Percentiles rank a stretch among this genome's conserved stretches.
Conservation (phyloP, 2,113 vertebrate species). For the Cepphus grylle region DNA sequence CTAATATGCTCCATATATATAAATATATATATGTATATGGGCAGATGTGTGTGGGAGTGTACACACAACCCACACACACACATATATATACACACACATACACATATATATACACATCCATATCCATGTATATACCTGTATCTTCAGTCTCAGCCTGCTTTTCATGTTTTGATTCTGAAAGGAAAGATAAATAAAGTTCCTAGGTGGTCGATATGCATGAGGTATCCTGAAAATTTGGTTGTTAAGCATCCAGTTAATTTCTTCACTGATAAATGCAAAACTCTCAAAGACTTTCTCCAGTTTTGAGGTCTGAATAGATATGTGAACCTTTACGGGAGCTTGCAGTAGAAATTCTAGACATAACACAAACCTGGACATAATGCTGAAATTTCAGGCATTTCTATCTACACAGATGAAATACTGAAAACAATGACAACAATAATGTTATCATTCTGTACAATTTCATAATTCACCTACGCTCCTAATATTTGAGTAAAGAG, state of each 20-base stretch:
- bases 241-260: background rate
- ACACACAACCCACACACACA: too few relatives aligned
- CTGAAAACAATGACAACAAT: background rate
- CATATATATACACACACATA: background rate
- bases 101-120: background rate
- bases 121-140: background rate
- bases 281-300: background rate
- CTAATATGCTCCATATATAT: background rate
- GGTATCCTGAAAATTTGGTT: background rate
- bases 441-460: background rate
- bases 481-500: background rate
- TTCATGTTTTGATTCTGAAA: slow-evolving; percentile 40
- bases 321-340: background rate
- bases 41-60: background rate
- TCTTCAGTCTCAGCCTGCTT: background rate
- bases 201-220: background rate
- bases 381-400: background rate
- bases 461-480: background rate
- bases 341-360: background rate
- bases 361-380: background rate
- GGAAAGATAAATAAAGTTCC: background rate
- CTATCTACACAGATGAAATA: background rate
- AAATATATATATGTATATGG: background rate
- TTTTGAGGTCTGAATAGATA: background rate
- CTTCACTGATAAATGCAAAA: background rate